Conservation (phyloP, 2,113 vertebrate genomes). For the Ursus arctos region DNA sequence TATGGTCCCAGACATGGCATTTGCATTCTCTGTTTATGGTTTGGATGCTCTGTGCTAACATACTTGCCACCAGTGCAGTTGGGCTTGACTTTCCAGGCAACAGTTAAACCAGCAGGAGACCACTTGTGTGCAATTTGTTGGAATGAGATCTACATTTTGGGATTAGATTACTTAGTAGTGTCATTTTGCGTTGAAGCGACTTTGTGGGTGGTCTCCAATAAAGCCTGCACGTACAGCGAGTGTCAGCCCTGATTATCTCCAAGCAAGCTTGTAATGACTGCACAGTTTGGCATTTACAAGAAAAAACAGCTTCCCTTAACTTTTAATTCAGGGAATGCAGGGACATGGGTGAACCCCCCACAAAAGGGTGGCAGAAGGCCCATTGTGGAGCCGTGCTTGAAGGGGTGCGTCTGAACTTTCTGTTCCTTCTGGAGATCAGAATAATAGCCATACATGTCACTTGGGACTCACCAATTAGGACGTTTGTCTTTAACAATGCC, state of each 20-base stretch:
- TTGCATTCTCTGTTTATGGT: constrained; percentile 58
- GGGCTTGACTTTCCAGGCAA: constrained; percentile 75
- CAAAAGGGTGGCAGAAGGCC: constrained; percentile 34
- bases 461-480: constrained; percentile 46
- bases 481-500: constrained; percentile 52
- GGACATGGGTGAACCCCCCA: constrained; percentile 17
- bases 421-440: constrained; percentile 14
- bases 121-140: constrained; percentile 84
- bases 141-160: constrained; percentile 82
- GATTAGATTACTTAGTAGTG: constrained; percentile 82
- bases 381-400: constrained; percentile 1
- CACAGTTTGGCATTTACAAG: constrained; percentile 79
- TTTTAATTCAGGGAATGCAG: constrained; percentile 68
- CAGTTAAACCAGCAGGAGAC: constrained; percentile 79
- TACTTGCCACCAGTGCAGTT: constrained; percentile 2
- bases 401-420: neutral
- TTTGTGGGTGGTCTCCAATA: constrained; percentile 84
- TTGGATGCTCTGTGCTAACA: constrained; percentile 45
- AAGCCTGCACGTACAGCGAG: constrained; percentile 59
- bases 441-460: constrained; percentile 23
- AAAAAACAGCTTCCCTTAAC: constrained; percentile 68
- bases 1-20: neutral
- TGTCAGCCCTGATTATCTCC: constrained; percentile 82
- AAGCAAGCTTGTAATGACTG: constrained; percentile 79
- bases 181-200: constrained; percentile 73